Percentiles rank a stretch among this genome's conserved stretches.
Evolutionary conservation across 2,888 invertebrate genomes (phyloP).

Genomic region (Sphaerophoria taeniata): DNA sequence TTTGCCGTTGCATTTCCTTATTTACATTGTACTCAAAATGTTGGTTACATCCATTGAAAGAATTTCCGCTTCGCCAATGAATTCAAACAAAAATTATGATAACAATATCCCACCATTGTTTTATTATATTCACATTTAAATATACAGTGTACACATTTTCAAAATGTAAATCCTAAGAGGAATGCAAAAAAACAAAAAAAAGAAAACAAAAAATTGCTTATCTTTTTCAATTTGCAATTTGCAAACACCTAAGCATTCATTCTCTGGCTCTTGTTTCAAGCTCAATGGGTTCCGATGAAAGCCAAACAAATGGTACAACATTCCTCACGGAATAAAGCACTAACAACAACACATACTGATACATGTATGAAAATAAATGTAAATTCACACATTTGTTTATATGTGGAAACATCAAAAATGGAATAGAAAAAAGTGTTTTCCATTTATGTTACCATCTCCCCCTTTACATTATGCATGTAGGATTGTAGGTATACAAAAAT

Average conservation of each 20-base stretch:
- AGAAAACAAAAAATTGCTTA: conserved; percentile 47
- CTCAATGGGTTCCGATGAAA: conserved; percentile 70
- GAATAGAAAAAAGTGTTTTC: conserved; percentile 21
- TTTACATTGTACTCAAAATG: too few species aligned
- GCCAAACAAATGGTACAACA: conserved; percentile 60
- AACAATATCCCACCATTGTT: conserved; percentile 10
- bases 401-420: too few species aligned
- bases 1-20: too few species aligned
- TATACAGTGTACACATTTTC: too few species aligned
- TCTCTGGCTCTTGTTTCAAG: conserved; percentile 67
- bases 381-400: conserved; percentile 37
- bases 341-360: neutral
- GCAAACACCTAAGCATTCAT: conserved; percentile 54
- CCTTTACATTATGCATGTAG: neutral
- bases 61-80: neutral
- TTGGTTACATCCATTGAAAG: neutral
- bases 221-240: conserved; percentile 57
- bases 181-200: neutral
- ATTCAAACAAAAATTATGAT: neutral
- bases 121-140: conserved; percentile 20
- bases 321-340: conserved; percentile 32
- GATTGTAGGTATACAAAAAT: conserved; percentile 36
- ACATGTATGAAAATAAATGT: conserved; percentile 45
- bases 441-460: neutral
- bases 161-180: neutral